Conservation (phyloP, 2,797 vertebrate genomes). For the Scomberomorus guttatus region DNA sequence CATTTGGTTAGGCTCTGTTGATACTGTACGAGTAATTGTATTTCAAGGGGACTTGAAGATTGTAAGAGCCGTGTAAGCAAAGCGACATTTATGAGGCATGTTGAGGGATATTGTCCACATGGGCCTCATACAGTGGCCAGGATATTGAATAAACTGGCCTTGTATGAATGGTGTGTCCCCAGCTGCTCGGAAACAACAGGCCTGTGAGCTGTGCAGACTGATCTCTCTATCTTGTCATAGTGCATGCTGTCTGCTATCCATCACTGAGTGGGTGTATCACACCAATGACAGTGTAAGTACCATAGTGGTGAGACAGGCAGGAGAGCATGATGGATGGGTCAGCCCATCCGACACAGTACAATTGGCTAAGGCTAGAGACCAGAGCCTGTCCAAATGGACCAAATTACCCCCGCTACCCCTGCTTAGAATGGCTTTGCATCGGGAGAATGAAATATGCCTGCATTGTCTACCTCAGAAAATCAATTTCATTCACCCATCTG, state of each 20-base stretch:
- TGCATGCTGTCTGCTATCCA: conserved; percentile 76
- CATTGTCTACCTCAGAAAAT: conserved; percentile 91
- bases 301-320: conserved; percentile 70
- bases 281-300: conserved; percentile 77
- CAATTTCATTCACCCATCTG: conserved; percentile 84
- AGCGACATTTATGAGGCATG: conserved; percentile 65
- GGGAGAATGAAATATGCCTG: conserved; percentile 86
- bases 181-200: conserved; percentile 61
- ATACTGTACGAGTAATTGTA: conserved; percentile 47
- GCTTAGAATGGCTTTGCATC: conserved; percentile 79
- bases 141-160: conserved; percentile 67
- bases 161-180: conserved; percentile 62
- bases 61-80: conserved; percentile 46
- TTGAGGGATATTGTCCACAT: conserved; percentile 58
- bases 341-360: conserved; percentile 58
- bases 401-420: conserved; percentile 72
- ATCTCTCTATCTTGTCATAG: conserved; percentile 80
- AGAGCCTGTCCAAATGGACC: conserved; percentile 77
- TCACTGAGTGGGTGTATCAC: conserved; percentile 75
- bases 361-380: conserved; percentile 69
- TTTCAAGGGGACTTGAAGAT: conserved; percentile 65
- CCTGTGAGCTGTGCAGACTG: conserved; percentile 66
- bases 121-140: conserved; percentile 54
- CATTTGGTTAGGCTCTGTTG: conserved; percentile 59
- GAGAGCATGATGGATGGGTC: conserved; percentile 79